Evolutionary conservation across 2,113 vertebrate genomes (phyloP).

Genomic region (Eulacestoma nigropectus): DNA sequence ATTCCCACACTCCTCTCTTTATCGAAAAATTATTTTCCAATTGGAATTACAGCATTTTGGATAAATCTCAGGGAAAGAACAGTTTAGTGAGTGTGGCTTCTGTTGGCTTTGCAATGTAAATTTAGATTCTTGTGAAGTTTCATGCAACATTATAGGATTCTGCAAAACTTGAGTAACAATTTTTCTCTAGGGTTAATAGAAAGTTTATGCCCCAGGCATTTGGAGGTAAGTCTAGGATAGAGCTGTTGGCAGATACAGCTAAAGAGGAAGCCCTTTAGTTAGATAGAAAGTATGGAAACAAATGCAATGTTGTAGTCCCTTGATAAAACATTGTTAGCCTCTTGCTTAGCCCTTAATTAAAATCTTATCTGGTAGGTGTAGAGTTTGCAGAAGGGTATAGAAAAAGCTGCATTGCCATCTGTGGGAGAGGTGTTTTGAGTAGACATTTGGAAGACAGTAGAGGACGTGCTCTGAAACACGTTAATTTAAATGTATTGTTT

Average conservation of each 20-base stretch:
- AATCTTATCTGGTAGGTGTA: neutral
- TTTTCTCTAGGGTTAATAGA: neutral
- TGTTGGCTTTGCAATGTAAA: neutral
- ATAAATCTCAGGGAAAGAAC: neutral
- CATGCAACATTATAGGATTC: accelerated
- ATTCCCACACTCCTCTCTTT: neutral
- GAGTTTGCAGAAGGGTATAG: neutral
- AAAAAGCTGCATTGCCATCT: neutral
- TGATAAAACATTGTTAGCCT: neutral
- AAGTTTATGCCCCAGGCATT: neutral
- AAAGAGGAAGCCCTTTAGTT: neutral
- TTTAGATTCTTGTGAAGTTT: neutral
- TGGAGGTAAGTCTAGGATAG: neutral
- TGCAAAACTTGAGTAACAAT: neutral
- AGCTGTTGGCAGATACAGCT: neutral
- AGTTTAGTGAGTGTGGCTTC: neutral
- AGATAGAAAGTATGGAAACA: neutral
- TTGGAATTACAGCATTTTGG: neutral
- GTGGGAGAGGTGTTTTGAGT: neutral
- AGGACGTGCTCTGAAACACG: neutral
- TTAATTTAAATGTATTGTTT: slow-evolving; percentile 12
- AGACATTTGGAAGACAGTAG: slow-evolving; percentile 6
- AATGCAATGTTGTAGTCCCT: neutral
- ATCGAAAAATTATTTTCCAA: neutral
- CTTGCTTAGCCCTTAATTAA: neutral